Base-by-base conservation (phyloP, 1,140 invertebrate species). In the Trinorchestia longiramus region DNA sequence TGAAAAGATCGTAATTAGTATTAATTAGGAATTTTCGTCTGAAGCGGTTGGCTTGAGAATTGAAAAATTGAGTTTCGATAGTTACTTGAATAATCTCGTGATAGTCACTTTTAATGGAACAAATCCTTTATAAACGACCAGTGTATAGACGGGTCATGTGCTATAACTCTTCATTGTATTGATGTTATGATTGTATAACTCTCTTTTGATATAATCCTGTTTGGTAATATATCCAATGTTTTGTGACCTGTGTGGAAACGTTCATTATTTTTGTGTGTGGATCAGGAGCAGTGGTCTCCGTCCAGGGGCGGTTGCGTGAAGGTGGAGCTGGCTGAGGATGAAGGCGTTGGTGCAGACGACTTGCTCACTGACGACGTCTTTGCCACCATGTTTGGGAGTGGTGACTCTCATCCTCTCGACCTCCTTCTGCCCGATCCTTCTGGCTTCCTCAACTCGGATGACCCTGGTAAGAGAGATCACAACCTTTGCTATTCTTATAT, bases 321-420 rank as follows among this genome's bases (percentile, higher is more conserved):
- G 44, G 92, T 94, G 3, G 92, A 94, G 92, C 92, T 94, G 43
- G 92, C 92, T 43, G 92, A 94, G 40, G 92, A 94, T 40, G 92
- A 94, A 45, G 92, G 92, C 92, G 92, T 94, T 44, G 41, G 92
- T 47, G 92, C 92, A 15, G 92, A 94, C 44, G 92, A 94, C 92
- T 36, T 94, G 92, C 40, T 94, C 3, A 94, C 92, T 4, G 92
- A 94, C 92, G 92, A 94, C 40, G 92, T 94, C 44, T 94, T 94
- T 44, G 92, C 92, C 17, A 94, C 92, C 43, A 94, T 87, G 53
- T 91, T 95, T 41, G 94, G 62, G 4, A n/a, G n/a, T 92, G 87
- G 87, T 40, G 41, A 87, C 8, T 91, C 42, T 42, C 45, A 90
- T 77, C n/a, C 95, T 77, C 95, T 95, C 42, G 41, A 87, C 57